A percentile compares a stretch with the other conserved stretches of the same genome.
Evolutionary conservation across 1,140 invertebrate species (phyloP).

Genomic region (Sminthurinus signatus): DNA sequence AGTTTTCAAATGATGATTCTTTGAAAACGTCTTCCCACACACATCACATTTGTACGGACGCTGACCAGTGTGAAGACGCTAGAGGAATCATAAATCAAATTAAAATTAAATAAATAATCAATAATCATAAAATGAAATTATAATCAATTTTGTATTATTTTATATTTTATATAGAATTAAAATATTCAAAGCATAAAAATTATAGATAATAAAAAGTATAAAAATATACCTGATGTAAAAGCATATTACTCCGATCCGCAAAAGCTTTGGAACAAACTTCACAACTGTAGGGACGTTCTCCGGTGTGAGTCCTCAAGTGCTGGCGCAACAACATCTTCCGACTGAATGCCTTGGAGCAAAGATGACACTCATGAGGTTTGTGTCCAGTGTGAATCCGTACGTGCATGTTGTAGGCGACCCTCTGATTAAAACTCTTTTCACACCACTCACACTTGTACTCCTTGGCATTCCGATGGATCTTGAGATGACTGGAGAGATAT

Average conservation of each 20-base stretch:
- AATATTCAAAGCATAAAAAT: no score
- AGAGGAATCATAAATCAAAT: no score
- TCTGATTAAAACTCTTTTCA: slow-evolving; percentile 69
- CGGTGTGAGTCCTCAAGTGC: slow-evolving; percentile 55
- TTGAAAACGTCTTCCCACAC: no score
- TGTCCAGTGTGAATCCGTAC: slow-evolving; percentile 63
- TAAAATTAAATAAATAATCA: no score
- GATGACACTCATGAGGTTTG: slow-evolving; percentile 32
- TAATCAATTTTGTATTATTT: no score
- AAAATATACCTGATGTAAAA: slow-evolving; percentile 71
- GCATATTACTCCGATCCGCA: slow-evolving; percentile 64
- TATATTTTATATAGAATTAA: no score
- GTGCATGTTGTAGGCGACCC: slow-evolving; percentile 76
- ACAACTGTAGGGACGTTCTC: slow-evolving; percentile 66
- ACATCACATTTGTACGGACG: no score
- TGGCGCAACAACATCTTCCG: slow-evolving; percentile 48
- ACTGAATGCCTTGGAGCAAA: slow-evolving; percentile 36
- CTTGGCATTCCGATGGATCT: slow-evolving; percentile 61
- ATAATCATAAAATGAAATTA: no score
- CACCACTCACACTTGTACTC: slow-evolving; percentile 67
- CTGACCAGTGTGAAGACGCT: no score
- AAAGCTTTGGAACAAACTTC: slow-evolving; percentile 76
- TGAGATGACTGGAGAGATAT: slow-evolving; percentile 69
- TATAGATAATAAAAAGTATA: no score
- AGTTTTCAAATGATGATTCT: no score